These are phyloP conservation scores for Agrochola lychnidis DNA, from an alignment of 2,888 invertebrate species.

Conservation along the genomic window DNA sequence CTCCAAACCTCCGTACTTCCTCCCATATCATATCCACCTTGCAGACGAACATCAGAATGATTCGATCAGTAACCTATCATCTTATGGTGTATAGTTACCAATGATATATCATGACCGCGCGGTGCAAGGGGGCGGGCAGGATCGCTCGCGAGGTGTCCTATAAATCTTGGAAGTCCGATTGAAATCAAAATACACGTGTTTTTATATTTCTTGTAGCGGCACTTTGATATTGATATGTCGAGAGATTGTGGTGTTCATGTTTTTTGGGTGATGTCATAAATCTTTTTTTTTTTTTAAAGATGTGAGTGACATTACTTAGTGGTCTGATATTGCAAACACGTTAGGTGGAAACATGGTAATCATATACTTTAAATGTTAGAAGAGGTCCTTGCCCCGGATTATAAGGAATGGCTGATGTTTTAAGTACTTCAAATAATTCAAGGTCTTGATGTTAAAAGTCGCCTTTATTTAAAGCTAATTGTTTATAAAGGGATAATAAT, in stretches of 20 bases:
- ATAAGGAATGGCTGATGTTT: too few species aligned
- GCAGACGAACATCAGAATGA: conserved; percentile 30
- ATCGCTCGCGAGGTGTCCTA: conserved; percentile 73
- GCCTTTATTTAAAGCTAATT: not conserved
- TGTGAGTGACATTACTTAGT: too few species aligned
- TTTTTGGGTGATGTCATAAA: conserved; percentile 38
- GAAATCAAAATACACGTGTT: conserved; percentile 68
- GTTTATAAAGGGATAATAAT: not conserved
- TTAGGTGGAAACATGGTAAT: not conserved
- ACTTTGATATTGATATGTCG: conserved; percentile 67
- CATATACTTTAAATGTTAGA: too few species aligned
- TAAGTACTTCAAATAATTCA: not conserved
- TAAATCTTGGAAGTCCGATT: conserved; percentile 72
- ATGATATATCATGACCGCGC: conserved; percentile 69
- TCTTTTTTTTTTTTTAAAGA: conserved; percentile 14
- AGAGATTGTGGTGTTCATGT: conserved; percentile 51
- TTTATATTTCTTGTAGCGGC: conserved; percentile 54
- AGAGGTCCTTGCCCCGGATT: not conserved
- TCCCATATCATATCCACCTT: conserved; percentile 45
- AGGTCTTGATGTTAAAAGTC: not conserved
- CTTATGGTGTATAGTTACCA: conserved; percentile 67
- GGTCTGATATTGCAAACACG: not conserved
- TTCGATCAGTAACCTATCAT: conserved; percentile 58
- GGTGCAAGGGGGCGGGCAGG: conserved; percentile 62
- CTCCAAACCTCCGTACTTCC: not conserved